phyloP scores from a whole-genome alignment of 2,888 invertebrate species.

The Drosophila greeni region DNA sequence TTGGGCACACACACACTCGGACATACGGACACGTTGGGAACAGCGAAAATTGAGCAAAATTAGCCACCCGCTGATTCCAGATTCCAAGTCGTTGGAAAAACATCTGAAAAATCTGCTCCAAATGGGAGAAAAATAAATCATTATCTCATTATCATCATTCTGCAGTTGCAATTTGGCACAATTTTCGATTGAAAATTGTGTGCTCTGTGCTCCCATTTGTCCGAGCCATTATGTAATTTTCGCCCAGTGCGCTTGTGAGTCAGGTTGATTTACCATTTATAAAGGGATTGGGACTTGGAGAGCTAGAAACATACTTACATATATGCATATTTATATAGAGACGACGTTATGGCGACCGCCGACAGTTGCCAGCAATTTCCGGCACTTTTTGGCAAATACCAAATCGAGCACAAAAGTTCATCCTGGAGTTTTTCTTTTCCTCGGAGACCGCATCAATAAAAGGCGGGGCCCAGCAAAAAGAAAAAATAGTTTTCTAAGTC shows the following conservation, averaged over 20 bases:
- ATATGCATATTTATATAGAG: neutral
- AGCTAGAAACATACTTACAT: neutral
- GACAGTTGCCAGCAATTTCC: conserved; percentile 42
- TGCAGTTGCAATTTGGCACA: conserved; percentile 54
- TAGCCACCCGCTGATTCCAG: conserved; percentile 59
- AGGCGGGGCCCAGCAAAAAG: conserved; percentile 3
- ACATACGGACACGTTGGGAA: conserved; percentile 4
- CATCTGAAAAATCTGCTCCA: conserved; percentile 28
- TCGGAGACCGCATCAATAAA: neutral
- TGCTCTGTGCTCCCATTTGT: conserved; percentile 12
- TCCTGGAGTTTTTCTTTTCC: conserved; percentile 10
- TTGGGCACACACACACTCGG: conserved; percentile 26
- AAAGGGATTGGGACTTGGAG: conserved; percentile 6
- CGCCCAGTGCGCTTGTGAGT: conserved; percentile 18
- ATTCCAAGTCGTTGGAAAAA: conserved; percentile 17
- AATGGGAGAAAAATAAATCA: conserved; percentile 36
- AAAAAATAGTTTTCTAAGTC: neutral
- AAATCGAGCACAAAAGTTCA: conserved; percentile 69
- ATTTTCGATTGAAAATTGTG: conserved; percentile 35
- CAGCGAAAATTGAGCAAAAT: conserved; percentile 58
- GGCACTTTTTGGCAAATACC: conserved; percentile 55
- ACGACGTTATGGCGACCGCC: conserved; percentile 37
- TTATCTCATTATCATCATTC: conserved; percentile 32
- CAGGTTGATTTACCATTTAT: conserved; percentile 37
- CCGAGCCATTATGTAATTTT: conserved; percentile 61